Percentiles rank a stretch among this genome's conserved stretches.
Evolutionary conservation across 92 coral and sea anemone species (phyloP).

Genomic region (Umimayanthus kanabou): DNA sequence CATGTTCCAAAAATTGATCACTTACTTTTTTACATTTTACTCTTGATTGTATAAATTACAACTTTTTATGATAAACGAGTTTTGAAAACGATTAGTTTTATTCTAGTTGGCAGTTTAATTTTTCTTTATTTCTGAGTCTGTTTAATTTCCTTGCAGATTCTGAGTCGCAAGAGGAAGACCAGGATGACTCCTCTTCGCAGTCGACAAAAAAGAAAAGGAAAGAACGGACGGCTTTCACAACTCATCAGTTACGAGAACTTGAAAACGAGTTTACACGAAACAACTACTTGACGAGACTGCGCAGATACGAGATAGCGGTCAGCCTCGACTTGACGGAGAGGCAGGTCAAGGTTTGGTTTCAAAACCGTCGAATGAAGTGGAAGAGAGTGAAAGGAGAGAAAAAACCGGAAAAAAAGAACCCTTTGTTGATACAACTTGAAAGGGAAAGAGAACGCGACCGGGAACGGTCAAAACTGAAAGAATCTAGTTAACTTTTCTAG

Average conservation of each 20-base stretch:
- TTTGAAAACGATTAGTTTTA: no score
- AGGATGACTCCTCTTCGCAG: conserved; percentile 15
- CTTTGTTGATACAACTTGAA: conserved; percentile 76
- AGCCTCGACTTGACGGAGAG: conserved; percentile 96
- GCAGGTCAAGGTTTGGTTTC: conserved; percentile 98
- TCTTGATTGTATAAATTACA: no score
- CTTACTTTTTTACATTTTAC: no score
- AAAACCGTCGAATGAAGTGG: conserved; percentile 98
- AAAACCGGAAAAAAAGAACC: conserved; percentile 94
- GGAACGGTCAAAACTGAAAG: conserved; percentile 26
- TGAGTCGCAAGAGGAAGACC: conserved; percentile 40
- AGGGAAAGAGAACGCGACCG: conserved; percentile 58
- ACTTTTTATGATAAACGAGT: no score
- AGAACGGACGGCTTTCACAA: conserved; percentile 96
- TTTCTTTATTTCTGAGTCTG: no score
- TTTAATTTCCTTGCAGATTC: conserved; percentile 26
- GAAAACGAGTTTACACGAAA: conserved; percentile 95
- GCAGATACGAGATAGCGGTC: conserved; percentile 97
- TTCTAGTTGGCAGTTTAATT: no score
- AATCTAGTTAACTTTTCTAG: neutral
- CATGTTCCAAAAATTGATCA: no score
- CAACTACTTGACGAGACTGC: conserved; percentile 93
- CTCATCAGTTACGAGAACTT: conserved; percentile 95
- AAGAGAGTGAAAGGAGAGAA: conserved; percentile 96
- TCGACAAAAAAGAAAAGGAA: conserved; percentile 79